phyloP scores from a whole-genome alignment of 1,140 invertebrate genomes.

The Cotesia chilonis region DNA sequence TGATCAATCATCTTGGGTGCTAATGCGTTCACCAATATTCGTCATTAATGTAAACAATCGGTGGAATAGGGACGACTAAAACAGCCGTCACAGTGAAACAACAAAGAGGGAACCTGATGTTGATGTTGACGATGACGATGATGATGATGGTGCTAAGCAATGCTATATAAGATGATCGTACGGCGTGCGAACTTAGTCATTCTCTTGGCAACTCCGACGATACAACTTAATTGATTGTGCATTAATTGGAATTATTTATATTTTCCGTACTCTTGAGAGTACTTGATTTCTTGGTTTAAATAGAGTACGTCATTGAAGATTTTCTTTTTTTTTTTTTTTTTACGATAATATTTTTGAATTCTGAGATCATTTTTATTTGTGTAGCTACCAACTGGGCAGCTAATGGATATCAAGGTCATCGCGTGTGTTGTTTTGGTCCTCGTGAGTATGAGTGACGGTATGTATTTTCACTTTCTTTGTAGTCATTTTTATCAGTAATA shows the following conservation, averaged over 20 bases:
- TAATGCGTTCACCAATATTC: background rate
- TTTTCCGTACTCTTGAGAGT: no score
- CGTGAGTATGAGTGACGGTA: constrained; percentile 10
- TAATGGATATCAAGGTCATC: constrained; percentile 33
- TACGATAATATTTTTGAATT: constrained; percentile 16
- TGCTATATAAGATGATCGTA: constrained; percentile 62
- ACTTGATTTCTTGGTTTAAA: no score
- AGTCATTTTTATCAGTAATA: no score
- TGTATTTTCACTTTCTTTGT: no score
- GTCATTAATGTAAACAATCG: background rate
- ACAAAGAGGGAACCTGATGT: constrained; percentile 39
- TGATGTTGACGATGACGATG: constrained; percentile 24
- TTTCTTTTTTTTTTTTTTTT: background rate
- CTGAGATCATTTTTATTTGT: constrained; percentile 4
- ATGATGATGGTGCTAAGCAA: constrained; percentile 37
- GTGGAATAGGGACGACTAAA: background rate
- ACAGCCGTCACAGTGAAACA: constrained; percentile 9
- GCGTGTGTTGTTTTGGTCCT: constrained; percentile 26
- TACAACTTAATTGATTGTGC: constrained; percentile 24
- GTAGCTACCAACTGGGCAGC: background rate
- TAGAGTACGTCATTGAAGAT: no score
- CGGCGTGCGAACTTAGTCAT: constrained; percentile 55
- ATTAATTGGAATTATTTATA: no score
- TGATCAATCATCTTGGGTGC: background rate
- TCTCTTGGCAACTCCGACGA: constrained; percentile 46